Conservation (phyloP, 64 coral and sea anemone species). For the Montipora foliosa region DNA sequence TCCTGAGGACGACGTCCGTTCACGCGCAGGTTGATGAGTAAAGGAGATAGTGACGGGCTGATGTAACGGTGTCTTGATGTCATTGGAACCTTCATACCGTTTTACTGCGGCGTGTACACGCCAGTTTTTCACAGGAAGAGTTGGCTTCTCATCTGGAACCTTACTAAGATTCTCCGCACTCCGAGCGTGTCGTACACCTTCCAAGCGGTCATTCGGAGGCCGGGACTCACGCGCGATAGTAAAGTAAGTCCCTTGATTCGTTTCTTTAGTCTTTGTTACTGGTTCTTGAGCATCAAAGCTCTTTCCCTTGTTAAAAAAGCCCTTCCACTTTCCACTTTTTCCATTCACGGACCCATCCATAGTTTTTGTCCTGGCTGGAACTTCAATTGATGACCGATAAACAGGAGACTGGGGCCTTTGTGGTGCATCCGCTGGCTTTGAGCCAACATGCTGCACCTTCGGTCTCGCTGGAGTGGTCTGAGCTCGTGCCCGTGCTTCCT, state of each 20-base stretch:
- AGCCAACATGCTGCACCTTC: neutral
- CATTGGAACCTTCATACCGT: neutral
- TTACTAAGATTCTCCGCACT: conserved; percentile 67
- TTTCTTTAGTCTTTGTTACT: conserved; percentile 51
- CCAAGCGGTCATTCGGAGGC: neutral
- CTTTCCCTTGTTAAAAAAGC: conserved; percentile 72
- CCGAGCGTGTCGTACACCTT: conserved; percentile 44
- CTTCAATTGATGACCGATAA: neutral
- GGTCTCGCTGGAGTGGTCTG: conserved; percentile 65
- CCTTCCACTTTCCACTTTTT: conserved; percentile 53
- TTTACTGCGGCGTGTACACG: conserved; percentile 38
- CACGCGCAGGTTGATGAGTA: conserved; percentile 17
- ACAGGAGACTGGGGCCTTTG: conserved; percentile 12
- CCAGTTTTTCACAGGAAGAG: conserved; percentile 19
- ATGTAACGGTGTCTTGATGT: conserved; percentile 29
- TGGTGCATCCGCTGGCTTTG: neutral
- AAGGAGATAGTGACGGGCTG: conserved; percentile 46
- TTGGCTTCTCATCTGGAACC: neutral
- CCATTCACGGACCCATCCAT: conserved; percentile 25
- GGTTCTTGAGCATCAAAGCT: conserved; percentile 51
- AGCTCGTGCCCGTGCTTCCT: conserved; percentile 88
- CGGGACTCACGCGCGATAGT: conserved; percentile 18
- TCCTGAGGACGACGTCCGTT: conserved; percentile 15
- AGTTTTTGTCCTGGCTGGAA: conserved; percentile 8
- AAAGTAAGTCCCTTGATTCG: conserved; percentile 11